phyloP scores from a whole-genome alignment of 2,888 invertebrate genomes.

The Apomyelois bistriatella region DNA sequence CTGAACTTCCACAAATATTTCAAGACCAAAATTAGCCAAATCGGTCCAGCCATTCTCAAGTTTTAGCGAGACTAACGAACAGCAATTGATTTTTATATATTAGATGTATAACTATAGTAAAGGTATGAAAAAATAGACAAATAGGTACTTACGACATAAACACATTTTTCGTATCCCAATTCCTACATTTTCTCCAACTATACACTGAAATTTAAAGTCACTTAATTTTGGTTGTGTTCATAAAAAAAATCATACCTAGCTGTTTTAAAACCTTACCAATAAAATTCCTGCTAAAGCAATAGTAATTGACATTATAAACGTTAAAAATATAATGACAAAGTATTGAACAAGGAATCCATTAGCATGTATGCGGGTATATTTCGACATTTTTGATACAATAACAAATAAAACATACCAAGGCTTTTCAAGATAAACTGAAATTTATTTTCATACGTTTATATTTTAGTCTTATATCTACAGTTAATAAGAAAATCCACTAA shows the following conservation, averaged over 20 bases:
- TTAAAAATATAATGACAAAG: not conserved
- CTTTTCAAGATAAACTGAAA: too few species aligned
- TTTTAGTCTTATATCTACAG: too few species aligned
- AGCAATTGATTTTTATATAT: too few species aligned
- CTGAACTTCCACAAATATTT: too few species aligned
- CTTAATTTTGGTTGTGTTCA: not conserved
- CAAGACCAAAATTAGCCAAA: too few species aligned
- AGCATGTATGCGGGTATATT: not conserved
- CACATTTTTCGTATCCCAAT: constrained; percentile 30
- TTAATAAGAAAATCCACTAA: too few species aligned
- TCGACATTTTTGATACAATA: not conserved
- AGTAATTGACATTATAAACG: not conserved
- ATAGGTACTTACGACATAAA: constrained; percentile 37
- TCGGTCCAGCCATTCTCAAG: too few species aligned
- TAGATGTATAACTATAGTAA: not conserved
- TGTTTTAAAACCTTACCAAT: not conserved
- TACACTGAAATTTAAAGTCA: constrained; percentile 11
- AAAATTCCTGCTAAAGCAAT: not conserved
- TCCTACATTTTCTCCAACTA: constrained; percentile 21
- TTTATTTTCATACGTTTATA: too few species aligned
- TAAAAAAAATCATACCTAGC: too few species aligned
- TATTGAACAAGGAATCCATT: not conserved
- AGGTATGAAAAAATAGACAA: not conserved
- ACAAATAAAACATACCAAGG: too few species aligned
- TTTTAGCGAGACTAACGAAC: too few species aligned